Evolutionary conservation across 2,797 vertebrate genomes (phyloP).

Genomic region (Hypotaenidia philippensis): DNA sequence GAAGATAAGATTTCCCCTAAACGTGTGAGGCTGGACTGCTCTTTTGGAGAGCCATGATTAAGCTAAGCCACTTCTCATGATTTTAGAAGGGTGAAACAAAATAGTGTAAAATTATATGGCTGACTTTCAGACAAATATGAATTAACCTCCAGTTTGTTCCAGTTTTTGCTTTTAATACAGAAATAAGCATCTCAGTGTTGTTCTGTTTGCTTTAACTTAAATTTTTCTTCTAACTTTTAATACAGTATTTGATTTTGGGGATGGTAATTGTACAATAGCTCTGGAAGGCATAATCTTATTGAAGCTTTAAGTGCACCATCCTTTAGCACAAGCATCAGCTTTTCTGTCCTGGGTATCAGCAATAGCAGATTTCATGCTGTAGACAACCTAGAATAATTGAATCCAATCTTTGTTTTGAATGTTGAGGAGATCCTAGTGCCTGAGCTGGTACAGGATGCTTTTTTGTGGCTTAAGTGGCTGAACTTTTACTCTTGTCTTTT

Average conservation of each 20-base stretch:
- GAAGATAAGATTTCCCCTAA: neutral
- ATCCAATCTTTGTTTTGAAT: neutral
- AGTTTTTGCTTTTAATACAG: neutral
- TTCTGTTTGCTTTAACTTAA: neutral
- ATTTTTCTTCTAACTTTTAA: neutral
- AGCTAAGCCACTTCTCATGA: neutral
- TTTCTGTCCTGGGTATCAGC: neutral
- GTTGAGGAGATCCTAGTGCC: neutral
- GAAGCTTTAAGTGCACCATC: neutral
- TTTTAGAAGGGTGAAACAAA: neutral
- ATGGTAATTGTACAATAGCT: neutral
- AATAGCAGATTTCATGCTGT: neutral
- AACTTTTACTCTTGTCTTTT: neutral
- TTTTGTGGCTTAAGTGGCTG: neutral
- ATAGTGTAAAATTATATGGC: neutral
- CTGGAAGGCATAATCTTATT: neutral
- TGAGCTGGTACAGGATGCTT: neutral
- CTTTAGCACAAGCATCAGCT: neutral
- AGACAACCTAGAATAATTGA: neutral
- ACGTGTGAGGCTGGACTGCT: neutral
- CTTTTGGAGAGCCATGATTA: neutral
- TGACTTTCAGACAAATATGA: neutral
- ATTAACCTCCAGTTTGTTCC: neutral
- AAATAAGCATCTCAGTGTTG: neutral
- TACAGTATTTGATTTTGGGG: neutral